Conservation (phyloP, 2,888 invertebrate species). For the Dendrolimus pini region DNA sequence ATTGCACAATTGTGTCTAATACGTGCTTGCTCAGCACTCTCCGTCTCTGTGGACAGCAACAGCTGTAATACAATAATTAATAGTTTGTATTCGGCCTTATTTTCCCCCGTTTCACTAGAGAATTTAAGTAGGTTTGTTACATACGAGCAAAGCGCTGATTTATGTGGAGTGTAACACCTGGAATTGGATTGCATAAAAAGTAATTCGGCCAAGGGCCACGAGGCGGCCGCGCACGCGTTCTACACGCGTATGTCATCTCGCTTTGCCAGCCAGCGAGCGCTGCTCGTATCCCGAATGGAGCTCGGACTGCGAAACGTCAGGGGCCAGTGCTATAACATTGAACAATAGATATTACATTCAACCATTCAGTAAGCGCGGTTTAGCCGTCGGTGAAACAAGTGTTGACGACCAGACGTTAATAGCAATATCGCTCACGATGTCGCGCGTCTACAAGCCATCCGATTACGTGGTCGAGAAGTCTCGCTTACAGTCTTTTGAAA, state of each 20-base stretch:
- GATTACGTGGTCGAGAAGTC: slow-evolving; percentile 82
- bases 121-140: not conserved
- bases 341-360: slow-evolving; percentile 5
- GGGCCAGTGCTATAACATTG: slow-evolving; percentile 5
- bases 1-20: not conserved
- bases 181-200: not conserved
- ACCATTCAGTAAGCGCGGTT: slow-evolving; percentile 28
- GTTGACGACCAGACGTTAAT: not conserved
- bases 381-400: slow-evolving; percentile 16
- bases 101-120: no score
- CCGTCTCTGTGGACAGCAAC: not conserved
- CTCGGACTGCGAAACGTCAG: slow-evolving; percentile 1
- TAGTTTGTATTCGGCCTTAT: no score
- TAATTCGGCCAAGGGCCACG: slow-evolving; percentile 7
- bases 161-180: not conserved
- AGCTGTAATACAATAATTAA: no score
- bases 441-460: slow-evolving; percentile 79
- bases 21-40: not conserved
- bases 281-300: slow-evolving; percentile 19
- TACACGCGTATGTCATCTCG: slow-evolving; percentile 44
- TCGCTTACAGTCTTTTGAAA: slow-evolving; percentile 70
- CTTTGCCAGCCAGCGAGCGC: slow-evolving; percentile 13
- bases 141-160: not conserved
- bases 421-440: slow-evolving; percentile 59
- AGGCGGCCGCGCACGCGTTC: slow-evolving; percentile 45